Percentiles rank a stretch among this genome's conserved stretches.
These are phyloP conservation scores for Nesogale talazaci DNA, from an alignment of 2,113 vertebrate genomes.

Conservation along the genomic window DNA sequence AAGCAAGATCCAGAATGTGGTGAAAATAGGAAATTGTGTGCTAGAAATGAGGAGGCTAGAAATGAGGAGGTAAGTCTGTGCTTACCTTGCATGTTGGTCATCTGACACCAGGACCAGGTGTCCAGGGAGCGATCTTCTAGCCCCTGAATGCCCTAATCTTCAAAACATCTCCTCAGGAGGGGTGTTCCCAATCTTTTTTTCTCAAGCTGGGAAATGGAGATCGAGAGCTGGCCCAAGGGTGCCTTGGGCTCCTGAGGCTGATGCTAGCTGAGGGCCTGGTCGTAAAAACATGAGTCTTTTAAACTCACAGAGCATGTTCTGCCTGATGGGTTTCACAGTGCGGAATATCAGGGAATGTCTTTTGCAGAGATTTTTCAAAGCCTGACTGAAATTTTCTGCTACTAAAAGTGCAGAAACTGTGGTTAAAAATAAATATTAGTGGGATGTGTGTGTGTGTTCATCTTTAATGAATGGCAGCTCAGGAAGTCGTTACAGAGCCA, in stretches of 20 bases:
- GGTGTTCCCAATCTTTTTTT: neutral
- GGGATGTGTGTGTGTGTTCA: neutral
- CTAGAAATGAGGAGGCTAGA: neutral
- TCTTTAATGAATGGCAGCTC: constrained; percentile 10
- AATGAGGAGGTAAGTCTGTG: neutral
- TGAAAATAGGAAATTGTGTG: neutral
- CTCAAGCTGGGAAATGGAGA: neutral
- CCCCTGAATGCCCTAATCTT: neutral
- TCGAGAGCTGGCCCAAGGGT: neutral
- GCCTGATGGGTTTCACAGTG: constrained; percentile 66
- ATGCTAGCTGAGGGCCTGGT: constrained; percentile 33
- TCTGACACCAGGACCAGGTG: neutral
- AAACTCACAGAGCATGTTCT: neutral
- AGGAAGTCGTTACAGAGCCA: neutral
- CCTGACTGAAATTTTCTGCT: constrained; percentile 15
- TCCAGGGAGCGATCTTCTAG: neutral
- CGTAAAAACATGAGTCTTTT: constrained; percentile 62
- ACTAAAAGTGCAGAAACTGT: neutral
- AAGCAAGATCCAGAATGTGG: neutral
- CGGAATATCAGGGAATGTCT: constrained; percentile 36
- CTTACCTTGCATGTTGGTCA: neutral
- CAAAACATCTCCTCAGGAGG: neutral
- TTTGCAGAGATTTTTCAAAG: constrained; percentile 71
- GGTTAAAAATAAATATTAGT: constrained; percentile 8
- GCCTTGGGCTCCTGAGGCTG: neutral